Evolutionary conservation across 2,888 invertebrate species (phyloP).

Genomic region (Antheraea assamensis): DNA sequence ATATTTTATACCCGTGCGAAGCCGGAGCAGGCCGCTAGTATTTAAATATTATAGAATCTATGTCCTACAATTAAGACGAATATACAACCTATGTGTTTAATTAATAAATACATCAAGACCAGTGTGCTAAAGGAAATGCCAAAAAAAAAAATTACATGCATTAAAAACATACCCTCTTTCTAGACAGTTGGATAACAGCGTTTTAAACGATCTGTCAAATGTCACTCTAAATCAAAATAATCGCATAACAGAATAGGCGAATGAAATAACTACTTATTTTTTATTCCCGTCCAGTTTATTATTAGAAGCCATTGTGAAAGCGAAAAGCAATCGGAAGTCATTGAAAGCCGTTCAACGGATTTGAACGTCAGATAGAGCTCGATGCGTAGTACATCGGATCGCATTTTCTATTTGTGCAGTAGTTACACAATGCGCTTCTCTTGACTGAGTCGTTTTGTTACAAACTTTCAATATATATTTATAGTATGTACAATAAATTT

Average conservation of each 20-base stretch:
- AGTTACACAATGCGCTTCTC: constrained; percentile 23
- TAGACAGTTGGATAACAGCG: background rate
- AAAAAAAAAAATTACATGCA: too few species aligned
- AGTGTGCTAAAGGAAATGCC: too few species aligned
- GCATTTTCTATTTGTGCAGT: constrained; percentile 34
- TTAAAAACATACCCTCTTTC: too few species aligned
- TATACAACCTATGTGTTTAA: too few species aligned
- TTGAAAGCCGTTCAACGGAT: constrained; percentile 51
- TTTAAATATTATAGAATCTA: too few species aligned
- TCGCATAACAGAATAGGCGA: constrained; percentile 32
- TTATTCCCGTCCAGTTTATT: constrained; percentile 30
- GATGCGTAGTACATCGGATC: constrained; percentile 26
- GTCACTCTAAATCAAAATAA: constrained; percentile 22
- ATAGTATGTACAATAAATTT: too few species aligned
- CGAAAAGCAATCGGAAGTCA: constrained; percentile 65
- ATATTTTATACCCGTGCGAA: too few species aligned
- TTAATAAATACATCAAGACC: too few species aligned
- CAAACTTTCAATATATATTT: background rate
- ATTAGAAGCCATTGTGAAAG: constrained; percentile 52
- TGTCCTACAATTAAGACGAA: too few species aligned
- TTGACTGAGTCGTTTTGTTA: background rate
- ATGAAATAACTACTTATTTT: constrained; percentile 30
- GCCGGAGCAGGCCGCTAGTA: too few species aligned
- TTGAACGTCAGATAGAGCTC: constrained; percentile 38
- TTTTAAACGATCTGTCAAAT: background rate